These are phyloP conservation scores for Maniola jurtina DNA, from an alignment of 1,140 invertebrate species.

Conservation along the genomic window DNA sequence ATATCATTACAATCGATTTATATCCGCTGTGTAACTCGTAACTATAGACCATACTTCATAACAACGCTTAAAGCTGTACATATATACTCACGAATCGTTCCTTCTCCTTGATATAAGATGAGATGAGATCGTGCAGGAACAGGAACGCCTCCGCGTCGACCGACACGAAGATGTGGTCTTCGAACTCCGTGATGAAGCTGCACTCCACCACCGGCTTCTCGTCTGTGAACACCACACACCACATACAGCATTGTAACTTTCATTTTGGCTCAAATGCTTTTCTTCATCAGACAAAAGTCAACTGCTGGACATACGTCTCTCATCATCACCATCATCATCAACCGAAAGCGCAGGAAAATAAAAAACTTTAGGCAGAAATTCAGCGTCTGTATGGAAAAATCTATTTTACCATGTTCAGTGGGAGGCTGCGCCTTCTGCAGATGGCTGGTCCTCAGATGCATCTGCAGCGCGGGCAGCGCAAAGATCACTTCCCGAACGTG, in stretches of 20 bases:
- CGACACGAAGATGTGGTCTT: conserved; percentile 98
- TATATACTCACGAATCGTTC: conserved; percentile 86
- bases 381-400: too few species aligned
- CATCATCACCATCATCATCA: too few species aligned
- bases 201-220: conserved; percentile 94
- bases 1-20: too few species aligned
- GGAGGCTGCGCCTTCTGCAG: conserved; percentile 86
- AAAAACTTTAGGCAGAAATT: too few species aligned
- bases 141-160: conserved; percentile 98
- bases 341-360: too few species aligned
- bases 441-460: conserved; percentile 96
- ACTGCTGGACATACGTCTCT: too few species aligned
- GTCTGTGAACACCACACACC: conserved; percentile 75
- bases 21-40: too few species aligned
- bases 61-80: too few species aligned
- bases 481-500: conserved; percentile 97
- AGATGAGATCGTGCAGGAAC: conserved; percentile 97
- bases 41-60: too few species aligned
- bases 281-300: too few species aligned
- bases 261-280: too few species aligned
- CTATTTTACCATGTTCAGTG: conserved; percentile 81
- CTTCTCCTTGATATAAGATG: conserved; percentile 96
- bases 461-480: conserved; percentile 93
- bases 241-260: too few species aligned
- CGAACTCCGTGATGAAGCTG: conserved; percentile 98